Percentiles rank a stretch among this genome's conserved stretches.
Conservation (phyloP, 2,888 invertebrate species). For the Tetheella fluctuosa region DNA sequence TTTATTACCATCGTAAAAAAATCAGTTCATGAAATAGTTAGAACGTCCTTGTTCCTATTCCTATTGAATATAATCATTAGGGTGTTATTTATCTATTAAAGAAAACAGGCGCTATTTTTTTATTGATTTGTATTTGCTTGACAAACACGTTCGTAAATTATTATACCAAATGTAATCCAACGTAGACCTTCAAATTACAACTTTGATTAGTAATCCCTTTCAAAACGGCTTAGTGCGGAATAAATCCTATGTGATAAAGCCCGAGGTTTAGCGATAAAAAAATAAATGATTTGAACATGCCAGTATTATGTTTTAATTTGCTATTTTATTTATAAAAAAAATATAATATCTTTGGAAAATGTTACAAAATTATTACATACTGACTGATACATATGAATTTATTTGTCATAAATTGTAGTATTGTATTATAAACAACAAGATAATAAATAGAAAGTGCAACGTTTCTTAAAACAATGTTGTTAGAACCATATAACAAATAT, state of each 20-base stretch:
- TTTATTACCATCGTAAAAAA: too few relatives aligned
- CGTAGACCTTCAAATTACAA: constrained; percentile 61
- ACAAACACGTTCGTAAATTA: constrained; percentile 50
- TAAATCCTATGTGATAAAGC: constrained; percentile 67
- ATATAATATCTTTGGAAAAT: too few relatives aligned
- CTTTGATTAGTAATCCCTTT: constrained; percentile 72
- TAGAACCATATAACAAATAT: too few relatives aligned
- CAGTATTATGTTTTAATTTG: neutral
- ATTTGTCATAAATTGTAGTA: too few relatives aligned
- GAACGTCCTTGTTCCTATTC: neutral
- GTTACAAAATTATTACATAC: too few relatives aligned
- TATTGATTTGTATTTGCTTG: constrained; percentile 21
- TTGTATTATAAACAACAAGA: too few relatives aligned
- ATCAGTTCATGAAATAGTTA: too few relatives aligned
- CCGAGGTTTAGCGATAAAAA: constrained; percentile 64
- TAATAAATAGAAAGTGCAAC: too few relatives aligned
- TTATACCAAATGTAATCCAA: constrained; percentile 46
- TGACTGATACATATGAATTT: too few relatives aligned
- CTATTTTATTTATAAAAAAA: too few relatives aligned
- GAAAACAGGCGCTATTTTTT: neutral
- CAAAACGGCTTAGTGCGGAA: constrained; percentile 52
- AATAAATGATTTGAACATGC: constrained; percentile 20
- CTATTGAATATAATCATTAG: neutral
- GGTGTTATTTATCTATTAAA: neutral
- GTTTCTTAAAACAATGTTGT: too few relatives aligned